Conservation (phyloP, 2,113 vertebrate species). For the Mugil cephalus region DNA sequence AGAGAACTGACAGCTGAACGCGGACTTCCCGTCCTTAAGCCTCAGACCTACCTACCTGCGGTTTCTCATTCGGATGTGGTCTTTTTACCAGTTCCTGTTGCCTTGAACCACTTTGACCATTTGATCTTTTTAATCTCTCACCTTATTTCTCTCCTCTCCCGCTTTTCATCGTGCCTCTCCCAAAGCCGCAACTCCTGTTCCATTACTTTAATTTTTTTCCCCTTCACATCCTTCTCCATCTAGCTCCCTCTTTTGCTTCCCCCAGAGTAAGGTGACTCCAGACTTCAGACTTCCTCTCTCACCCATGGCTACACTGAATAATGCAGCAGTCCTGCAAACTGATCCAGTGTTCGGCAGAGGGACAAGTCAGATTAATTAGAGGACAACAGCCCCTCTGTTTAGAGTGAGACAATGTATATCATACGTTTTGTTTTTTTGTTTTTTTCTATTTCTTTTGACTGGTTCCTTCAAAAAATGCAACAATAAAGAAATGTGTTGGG, state of each 20-base stretch:
- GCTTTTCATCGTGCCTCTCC: slow-evolving; percentile 30
- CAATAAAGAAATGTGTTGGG: neutral
- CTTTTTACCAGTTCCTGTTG: slow-evolving; percentile 28
- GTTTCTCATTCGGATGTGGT: slow-evolving; percentile 51
- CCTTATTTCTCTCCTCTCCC: slow-evolving; percentile 32
- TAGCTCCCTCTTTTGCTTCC: slow-evolving; percentile 23
- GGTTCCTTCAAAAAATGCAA: slow-evolving; percentile 29
- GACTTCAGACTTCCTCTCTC: slow-evolving; percentile 76
- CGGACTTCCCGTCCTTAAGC: slow-evolving; percentile 54
- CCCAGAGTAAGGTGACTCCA: slow-evolving; percentile 69
- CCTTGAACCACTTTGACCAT: slow-evolving; percentile 53
- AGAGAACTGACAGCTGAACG: slow-evolving; percentile 35
- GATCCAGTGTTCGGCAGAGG: slow-evolving; percentile 79
- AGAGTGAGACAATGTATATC: slow-evolving; percentile 30
- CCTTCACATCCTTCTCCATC: slow-evolving; percentile 42
- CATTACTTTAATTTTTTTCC: slow-evolving; percentile 42
- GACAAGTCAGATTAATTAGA: slow-evolving; percentile 83
- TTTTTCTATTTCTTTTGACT: slow-evolving; percentile 4
- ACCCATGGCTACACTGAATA: slow-evolving; percentile 75
- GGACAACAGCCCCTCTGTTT: slow-evolving; percentile 69
- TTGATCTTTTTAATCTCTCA: slow-evolving; percentile 56
- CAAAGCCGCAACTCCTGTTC: slow-evolving; percentile 16
- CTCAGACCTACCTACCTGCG: slow-evolving; percentile 49
- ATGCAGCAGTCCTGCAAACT: slow-evolving; percentile 79
- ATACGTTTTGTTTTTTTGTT: too few relatives aligned